A percentile compares a stretch with the other conserved stretches of the same genome.
phyloP scores from a whole-genome alignment of 2,888 invertebrate genomes.

The Noctua janthina region DNA sequence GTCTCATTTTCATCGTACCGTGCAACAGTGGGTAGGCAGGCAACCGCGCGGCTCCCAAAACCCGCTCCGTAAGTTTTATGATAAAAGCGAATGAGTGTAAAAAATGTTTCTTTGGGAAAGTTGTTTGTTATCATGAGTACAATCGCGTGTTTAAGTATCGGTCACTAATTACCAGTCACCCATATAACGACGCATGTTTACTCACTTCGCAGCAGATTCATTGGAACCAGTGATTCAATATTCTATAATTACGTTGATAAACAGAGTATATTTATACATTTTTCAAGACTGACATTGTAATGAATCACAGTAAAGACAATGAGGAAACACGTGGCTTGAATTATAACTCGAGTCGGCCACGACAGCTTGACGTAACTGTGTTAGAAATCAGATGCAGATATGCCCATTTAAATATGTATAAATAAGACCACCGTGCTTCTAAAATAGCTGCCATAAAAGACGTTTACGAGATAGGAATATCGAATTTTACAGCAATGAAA shows the following conservation, averaged over 20 bases:
- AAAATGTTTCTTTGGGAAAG: too few species aligned
- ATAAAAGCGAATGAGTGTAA: too few species aligned
- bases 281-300: conserved; percentile 59
- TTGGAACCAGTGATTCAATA: conserved; percentile 56
- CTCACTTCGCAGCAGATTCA: conserved; percentile 36
- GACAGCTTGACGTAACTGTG: conserved; percentile 47
- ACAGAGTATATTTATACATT: conserved; percentile 59
- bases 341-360: conserved; percentile 42
- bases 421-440: conserved; percentile 35
- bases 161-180: too few species aligned
- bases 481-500: conserved; percentile 11
- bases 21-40: too few species aligned
- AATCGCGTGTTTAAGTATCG: too few species aligned
- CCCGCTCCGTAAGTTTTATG: too few species aligned
- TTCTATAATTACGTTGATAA: conserved; percentile 61
- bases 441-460: conserved; percentile 26
- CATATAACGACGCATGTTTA: conserved; percentile 2
- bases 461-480: conserved; percentile 19
- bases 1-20: too few species aligned
- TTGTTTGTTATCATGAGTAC: too few species aligned
- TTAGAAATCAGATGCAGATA: conserved; percentile 46
- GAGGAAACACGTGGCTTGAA: conserved; percentile 80
- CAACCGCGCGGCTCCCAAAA: too few species aligned
- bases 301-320: conserved; percentile 81
- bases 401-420: conserved; percentile 44